Evolutionary conservation across 1,140 invertebrate species (phyloP).

Genomic region (Galleria mellonella): DNA sequence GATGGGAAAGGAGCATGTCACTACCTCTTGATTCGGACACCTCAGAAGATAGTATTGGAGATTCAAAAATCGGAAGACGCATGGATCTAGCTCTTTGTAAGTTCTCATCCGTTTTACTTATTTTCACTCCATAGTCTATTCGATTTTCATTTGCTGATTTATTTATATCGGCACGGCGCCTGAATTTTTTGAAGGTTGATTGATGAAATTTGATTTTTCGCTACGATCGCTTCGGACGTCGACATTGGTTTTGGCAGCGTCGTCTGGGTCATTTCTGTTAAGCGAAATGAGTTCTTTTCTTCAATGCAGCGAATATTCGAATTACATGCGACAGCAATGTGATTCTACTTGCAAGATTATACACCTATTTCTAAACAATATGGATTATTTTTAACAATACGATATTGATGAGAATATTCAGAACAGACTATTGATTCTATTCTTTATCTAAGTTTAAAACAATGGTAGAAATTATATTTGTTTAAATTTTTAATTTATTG

Average conservation of each 20-base stretch:
- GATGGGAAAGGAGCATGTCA: constrained; percentile 81
- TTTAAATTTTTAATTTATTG: too few relatives aligned
- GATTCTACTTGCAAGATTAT: too few relatives aligned
- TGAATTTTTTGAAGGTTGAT: constrained; percentile 36
- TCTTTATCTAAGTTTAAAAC: too few relatives aligned
- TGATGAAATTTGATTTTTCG: constrained; percentile 12
- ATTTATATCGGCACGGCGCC: constrained; percentile 66
- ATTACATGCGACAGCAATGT: too few relatives aligned
- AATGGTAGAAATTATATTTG: too few relatives aligned
- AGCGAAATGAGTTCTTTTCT: constrained; percentile 18
- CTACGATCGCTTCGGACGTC: constrained; percentile 16
- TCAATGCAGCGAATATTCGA: background rate
- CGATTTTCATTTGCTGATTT: constrained; percentile 41
- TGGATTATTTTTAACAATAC: too few relatives aligned
- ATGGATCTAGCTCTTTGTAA: constrained; percentile 85
- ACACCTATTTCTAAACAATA: too few relatives aligned
- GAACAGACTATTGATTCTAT: too few relatives aligned
- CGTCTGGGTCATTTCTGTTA: constrained; percentile 22
- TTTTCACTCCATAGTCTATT: background rate
- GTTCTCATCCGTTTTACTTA: constrained; percentile 30
- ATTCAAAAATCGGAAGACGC: constrained; percentile 71
- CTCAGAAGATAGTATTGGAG: constrained; percentile 70
- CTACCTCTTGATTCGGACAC: constrained; percentile 76
- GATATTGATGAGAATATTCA: too few relatives aligned
- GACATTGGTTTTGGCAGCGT: constrained; percentile 31